Evolutionary conservation across 1,140 invertebrate genomes (phyloP), one percentile per base, ranked within the genome.

Genomic region (Drosophila melanogaster): DNA sequence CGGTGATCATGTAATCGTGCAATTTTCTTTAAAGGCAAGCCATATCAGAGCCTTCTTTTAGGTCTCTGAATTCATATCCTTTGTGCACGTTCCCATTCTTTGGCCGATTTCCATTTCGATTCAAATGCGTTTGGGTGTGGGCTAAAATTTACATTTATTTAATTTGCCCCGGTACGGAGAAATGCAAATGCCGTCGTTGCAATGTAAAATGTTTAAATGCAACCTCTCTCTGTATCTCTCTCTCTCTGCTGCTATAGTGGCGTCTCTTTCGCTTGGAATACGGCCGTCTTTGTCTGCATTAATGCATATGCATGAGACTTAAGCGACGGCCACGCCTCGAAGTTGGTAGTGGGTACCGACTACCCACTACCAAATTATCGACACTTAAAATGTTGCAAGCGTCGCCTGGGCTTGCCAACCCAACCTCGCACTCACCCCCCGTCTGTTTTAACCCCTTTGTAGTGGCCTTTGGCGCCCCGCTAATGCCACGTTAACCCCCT

Each of bases 321-420:
- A 51, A 57, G 60, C 40, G 30, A n/a, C 15, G 44, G 54, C 43
- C 47, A 76, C 59, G 51, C 60, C 62, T 69, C 24, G 37, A 12
- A 37, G 46, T 41, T 49, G 24, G 26, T 17, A 30, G n/a, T 49
- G 30, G 26, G 6, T 11, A 10, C 2, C 46, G 22, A 56, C 8
- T 33, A 17, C 37, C 54, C 67, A 47, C 24, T 71, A 46, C 53
- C 43, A 81, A 79, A 86, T 86, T 86, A 85, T 86, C 83, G 81
- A 87, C 83, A 83, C 84, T 89, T 87, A 89, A 83, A 87, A 83
- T 89, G 83, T 87, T 86, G 83, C 83, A 87, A 87, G 59, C 78
- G 62, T 76, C 61, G 83, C 70, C 64, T 60, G n/a, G n/a, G 61
- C 53, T 85, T 67, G 59, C 37, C 55, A 11, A 7, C 7, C 49